Evolutionary conservation across 2,797 vertebrate genomes (phyloP).

Genomic region (Melanotaenia nigrans): DNA sequence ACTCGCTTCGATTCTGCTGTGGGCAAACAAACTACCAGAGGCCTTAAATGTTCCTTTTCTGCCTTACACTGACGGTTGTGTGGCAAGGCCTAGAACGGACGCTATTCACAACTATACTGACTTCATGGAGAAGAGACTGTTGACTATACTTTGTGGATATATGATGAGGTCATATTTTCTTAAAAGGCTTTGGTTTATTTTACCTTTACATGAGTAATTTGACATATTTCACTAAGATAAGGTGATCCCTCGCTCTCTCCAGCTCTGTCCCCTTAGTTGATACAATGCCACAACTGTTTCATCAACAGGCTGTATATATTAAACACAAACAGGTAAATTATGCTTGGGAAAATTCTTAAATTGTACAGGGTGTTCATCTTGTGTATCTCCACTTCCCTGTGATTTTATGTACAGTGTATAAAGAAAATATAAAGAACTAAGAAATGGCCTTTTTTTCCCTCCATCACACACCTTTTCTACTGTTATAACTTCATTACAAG

Average conservation of each 20-base stretch:
- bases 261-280: constrained; percentile 33
- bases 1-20: constrained; percentile 46
- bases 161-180: constrained; percentile 56
- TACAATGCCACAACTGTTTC: constrained; percentile 43
- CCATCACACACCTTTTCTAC: not conserved
- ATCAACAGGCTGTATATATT: constrained; percentile 64
- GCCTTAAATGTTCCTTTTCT: constrained; percentile 78
- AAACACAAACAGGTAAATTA: constrained; percentile 78
- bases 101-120: constrained; percentile 27
- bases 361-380: constrained; percentile 88
- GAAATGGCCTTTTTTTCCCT: constrained; percentile 23
- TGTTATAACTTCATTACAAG: not conserved
- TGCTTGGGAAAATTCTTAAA: constrained; percentile 84
- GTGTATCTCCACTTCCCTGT: constrained; percentile 79
- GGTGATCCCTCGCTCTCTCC: constrained; percentile 23
- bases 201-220: constrained; percentile 63
- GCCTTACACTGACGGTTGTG: constrained; percentile 64
- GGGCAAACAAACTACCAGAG: constrained; percentile 69
- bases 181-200: constrained; percentile 59
- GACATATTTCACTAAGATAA: constrained; percentile 42
- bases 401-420: constrained; percentile 84
- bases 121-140: constrained; percentile 53
- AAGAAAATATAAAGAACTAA: constrained; percentile 75
- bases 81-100: constrained; percentile 34
- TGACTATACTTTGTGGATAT: constrained; percentile 32